A percentile compares a stretch with the other conserved stretches of the same genome.
phyloP scores from a whole-genome alignment of 1,140 invertebrate species.

The Oncopeltus fasciatus region DNA sequence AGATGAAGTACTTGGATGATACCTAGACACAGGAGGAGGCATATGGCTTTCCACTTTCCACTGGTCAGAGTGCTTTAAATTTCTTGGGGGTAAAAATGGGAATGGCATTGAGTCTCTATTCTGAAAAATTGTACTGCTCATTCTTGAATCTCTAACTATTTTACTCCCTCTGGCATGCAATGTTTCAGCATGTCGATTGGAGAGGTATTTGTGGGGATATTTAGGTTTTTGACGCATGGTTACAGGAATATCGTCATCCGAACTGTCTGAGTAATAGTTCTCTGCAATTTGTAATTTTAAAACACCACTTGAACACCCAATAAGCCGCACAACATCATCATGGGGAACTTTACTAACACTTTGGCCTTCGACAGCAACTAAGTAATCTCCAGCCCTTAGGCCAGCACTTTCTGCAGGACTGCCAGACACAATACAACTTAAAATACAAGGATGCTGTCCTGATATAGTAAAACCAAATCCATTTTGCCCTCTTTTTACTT shows the following conservation, averaged over 20 bases:
- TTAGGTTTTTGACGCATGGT: conserved; percentile 42
- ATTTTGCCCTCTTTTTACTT: conserved; percentile 65
- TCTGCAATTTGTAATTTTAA: conserved; percentile 73
- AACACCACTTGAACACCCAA: conserved; percentile 66
- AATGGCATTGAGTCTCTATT: conserved; percentile 15
- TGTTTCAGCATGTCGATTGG: conserved; percentile 25
- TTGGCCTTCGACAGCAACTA: conserved; percentile 79
- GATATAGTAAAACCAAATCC: conserved; percentile 88
- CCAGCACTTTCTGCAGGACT: conserved; percentile 75
- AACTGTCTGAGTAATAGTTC: conserved; percentile 75
- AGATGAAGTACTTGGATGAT: conserved; percentile 22
- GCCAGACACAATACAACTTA: conserved; percentile 71
- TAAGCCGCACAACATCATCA: conserved; percentile 80
- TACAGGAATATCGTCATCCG: conserved; percentile 51
- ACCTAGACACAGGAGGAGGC: conserved; percentile 32
- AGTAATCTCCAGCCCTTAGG: conserved; percentile 74
- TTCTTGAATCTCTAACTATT: conserved; percentile 38
- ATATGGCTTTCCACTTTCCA: conserved; percentile 32
- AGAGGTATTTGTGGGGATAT: conserved; percentile 39
- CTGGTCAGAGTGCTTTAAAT: conserved; percentile 27
- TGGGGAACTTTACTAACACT: conserved; percentile 79
- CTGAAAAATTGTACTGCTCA: conserved; percentile 38
- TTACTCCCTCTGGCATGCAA: conserved; percentile 36
- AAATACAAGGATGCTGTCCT: conserved; percentile 79
- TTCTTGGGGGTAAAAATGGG: conserved; percentile 22